These are phyloP conservation scores for Drosophila emarginata DNA, from an alignment of 2,888 invertebrate species.

Conservation along the genomic window DNA sequence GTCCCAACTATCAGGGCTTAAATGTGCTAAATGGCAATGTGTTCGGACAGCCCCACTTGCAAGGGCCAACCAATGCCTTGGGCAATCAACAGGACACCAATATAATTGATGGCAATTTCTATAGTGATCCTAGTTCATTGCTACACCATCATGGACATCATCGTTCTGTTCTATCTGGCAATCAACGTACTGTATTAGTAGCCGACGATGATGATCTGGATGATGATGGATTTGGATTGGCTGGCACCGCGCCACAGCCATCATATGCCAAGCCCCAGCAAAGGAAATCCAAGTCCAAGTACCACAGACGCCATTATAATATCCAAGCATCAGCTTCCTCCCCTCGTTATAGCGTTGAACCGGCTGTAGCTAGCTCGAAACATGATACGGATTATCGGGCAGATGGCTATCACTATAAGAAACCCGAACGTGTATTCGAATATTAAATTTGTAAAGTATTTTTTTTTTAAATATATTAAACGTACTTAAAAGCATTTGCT, in stretches of 20 bases:
- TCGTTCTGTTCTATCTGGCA: slow-evolving; percentile 41
- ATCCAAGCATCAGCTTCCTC: slow-evolving; percentile 11
- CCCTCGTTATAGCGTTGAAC: slow-evolving; percentile 22
- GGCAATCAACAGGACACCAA: slow-evolving; percentile 69
- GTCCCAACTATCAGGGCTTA: slow-evolving; percentile 64
- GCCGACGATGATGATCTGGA: slow-evolving; percentile 56
- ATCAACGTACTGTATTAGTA: slow-evolving; percentile 40
- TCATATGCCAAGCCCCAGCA: slow-evolving; percentile 47
- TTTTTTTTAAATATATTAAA: slow-evolving; percentile 22
- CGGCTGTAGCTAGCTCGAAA: slow-evolving; percentile 36
- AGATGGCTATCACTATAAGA: slow-evolving; percentile 70
- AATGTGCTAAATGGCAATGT: slow-evolving; percentile 64
- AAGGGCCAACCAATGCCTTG: slow-evolving; percentile 40
- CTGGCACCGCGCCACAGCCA: slow-evolving; percentile 49
- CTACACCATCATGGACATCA: slow-evolving; percentile 19
- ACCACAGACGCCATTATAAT: neutral
- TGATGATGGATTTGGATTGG: slow-evolving; percentile 50
- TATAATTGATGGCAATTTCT: slow-evolving; percentile 67
- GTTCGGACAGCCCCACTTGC: slow-evolving; percentile 57
- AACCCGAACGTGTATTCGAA: slow-evolving; percentile 47
- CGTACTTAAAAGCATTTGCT: slow-evolving; percentile 61
- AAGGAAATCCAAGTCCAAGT: slow-evolving; percentile 5
- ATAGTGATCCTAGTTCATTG: slow-evolving; percentile 31
- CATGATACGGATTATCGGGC: slow-evolving; percentile 48
- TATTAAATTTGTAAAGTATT: slow-evolving; percentile 12